phyloP scores from a whole-genome alignment of 2,888 invertebrate genomes.

The Corythucha ciliata region DNA sequence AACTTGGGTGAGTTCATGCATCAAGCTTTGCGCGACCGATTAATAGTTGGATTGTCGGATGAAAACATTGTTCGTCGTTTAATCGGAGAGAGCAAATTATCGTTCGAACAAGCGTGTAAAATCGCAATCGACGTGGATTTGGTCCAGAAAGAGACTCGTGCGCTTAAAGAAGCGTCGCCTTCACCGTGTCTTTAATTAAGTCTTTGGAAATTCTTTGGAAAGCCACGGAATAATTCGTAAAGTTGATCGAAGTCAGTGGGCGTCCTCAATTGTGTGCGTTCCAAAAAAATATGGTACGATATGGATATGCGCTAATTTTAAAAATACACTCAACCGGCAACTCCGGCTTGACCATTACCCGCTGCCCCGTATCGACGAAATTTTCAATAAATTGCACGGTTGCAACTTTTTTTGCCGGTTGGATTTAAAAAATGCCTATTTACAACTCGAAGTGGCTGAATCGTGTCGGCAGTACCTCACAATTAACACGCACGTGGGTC shows the following conservation, averaged over 20 bases:
- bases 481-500: constrained; percentile 9
- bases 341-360: constrained; percentile 22
- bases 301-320: constrained; percentile 8
- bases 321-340: constrained; percentile 14
- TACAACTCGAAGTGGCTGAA: neutral
- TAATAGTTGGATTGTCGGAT: too few relatives aligned
- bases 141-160: too few relatives aligned
- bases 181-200: too few relatives aligned
- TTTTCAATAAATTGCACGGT: constrained; percentile 11
- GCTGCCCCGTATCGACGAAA: constrained; percentile 17
- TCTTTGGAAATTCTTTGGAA: too few relatives aligned
- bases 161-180: too few relatives aligned
- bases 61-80: too few relatives aligned
- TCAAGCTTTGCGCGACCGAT: too few relatives aligned
- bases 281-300: constrained; percentile 12
- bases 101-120: too few relatives aligned
- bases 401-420: constrained; percentile 10
- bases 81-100: too few relatives aligned
- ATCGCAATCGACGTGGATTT: too few relatives aligned
- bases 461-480: neutral
- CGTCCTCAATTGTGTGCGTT: constrained; percentile 3
- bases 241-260: constrained; percentile 24
- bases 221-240: constrained; percentile 17
- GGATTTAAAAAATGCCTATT: neutral
- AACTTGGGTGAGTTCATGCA: too few relatives aligned